Evolutionary conservation across 2,888 invertebrate genomes (phyloP).

Genomic region (Aphidoletes aphidimyza): DNA sequence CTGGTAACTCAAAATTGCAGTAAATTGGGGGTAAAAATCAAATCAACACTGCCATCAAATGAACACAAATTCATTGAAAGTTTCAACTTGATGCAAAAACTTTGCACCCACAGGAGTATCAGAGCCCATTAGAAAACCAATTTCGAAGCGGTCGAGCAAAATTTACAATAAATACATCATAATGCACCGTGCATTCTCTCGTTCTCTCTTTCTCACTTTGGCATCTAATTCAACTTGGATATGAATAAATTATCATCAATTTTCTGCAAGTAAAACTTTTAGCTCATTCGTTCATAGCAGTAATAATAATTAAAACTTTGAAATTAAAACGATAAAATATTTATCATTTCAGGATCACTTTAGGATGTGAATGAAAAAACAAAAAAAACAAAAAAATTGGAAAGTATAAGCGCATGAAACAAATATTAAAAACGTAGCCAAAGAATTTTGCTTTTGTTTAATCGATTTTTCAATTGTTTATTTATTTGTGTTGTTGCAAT

Average conservation of each 20-base stretch:
- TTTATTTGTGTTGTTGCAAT: not conserved
- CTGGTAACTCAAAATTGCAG: no score
- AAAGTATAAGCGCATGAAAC: no score
- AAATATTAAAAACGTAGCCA: not conserved
- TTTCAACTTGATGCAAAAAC: no score
- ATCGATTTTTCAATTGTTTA: not conserved
- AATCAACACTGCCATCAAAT: no score
- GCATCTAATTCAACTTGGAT: constrained; percentile 24
- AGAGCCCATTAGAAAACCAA: not conserved
- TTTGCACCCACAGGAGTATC: not conserved
- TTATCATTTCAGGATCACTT: not conserved
- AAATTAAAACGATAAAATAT: constrained; percentile 53
- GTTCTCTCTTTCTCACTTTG: no score
- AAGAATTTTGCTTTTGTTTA: not conserved
- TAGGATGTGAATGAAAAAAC: not conserved
- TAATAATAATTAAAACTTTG: constrained; percentile 50
- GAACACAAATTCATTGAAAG: no score
- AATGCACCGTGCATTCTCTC: not conserved
- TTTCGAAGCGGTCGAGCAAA: not conserved
- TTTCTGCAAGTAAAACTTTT: not conserved
- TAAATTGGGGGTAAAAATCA: no score
- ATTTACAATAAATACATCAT: not conserved
- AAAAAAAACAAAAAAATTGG: not conserved
- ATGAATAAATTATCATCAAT: constrained; percentile 42
- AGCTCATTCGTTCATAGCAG: not conserved